Conservation (phyloP, 2,888 invertebrate species). For the Tridacna crocea region DNA sequence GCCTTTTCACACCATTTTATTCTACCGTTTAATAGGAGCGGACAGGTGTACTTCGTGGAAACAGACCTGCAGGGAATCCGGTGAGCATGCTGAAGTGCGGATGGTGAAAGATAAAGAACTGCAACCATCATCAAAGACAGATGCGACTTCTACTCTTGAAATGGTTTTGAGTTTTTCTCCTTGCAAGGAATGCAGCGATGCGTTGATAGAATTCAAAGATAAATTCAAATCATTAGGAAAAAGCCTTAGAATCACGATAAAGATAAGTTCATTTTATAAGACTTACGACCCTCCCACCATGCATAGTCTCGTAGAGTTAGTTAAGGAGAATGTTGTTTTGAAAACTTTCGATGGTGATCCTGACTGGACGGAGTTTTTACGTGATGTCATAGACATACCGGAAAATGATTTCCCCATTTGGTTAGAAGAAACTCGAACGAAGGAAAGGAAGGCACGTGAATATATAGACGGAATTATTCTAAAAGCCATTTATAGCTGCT, state of each 20-base stretch:
- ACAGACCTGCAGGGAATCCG: neutral
- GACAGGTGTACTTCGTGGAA: neutral
- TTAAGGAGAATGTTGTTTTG: neutral
- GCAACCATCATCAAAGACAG: neutral
- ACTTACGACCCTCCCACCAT: neutral
- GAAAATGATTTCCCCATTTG: neutral
- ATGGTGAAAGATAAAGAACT: neutral
- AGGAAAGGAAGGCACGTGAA: neutral
- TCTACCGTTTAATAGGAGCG: neutral
- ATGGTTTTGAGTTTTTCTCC: slow-evolving; percentile 3
- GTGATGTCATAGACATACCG: neutral
- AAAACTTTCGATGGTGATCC: neutral
- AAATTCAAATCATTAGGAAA: neutral
- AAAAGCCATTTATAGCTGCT: neutral
- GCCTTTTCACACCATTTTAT: neutral
- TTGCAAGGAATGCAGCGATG: neutral
- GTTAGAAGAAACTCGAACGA: neutral
- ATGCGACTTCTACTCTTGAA: neutral
- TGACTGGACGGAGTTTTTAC: neutral
- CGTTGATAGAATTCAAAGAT: neutral
- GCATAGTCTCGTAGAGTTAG: neutral
- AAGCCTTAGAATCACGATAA: neutral
- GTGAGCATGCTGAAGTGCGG: neutral
- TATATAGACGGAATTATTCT: neutral
- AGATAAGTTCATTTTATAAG: neutral